Evolutionary conservation across 2,113 vertebrate genomes (phyloP), one percentile per base, ranked within the genome.

Genomic region (Xiphophorus couchianus): DNA sequence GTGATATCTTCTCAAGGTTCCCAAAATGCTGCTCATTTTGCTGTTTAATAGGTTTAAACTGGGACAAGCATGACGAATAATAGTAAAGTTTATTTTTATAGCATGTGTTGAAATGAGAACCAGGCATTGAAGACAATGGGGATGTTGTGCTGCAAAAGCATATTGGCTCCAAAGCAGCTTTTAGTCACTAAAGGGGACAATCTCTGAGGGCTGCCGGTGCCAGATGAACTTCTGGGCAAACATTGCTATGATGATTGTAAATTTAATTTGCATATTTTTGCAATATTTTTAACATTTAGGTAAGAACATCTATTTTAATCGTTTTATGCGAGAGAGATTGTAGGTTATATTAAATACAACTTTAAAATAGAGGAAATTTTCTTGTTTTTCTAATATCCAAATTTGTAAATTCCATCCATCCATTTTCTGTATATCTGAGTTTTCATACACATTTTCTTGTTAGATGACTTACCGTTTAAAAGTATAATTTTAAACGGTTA

Each of bases 121-220:
- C 89, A 85, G 86, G 30, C 48, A 0, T 77, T 33, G 3, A 71
- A 74, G 80, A 90, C 88, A 87, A 86, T 86, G 27, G 66, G 17
- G 29, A 74, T 67, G 74, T 86, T 90, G 87, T 89, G 37, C 25
- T 44, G 37, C 61, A 44, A 63, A 71, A 51, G 69, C 62, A 65
- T 69, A 37, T 31, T 84, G 73, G 63, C 66, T 63, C 28, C 0
- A 80, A 72, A 70, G 33, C 22, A 76, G 70, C 61, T 48, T 73
- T 81, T 80, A 74, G 72, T 83, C 66, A 77, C 69, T 30, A 60
- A 68, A 79, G 66, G 48, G 64, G 27, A 70, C 77, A 0, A 19
- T 80, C 63, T 77, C 39, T 63, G 51, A 66, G 3, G 70, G 7
- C 17, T 60, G 25, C 27, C 9, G 61, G 37, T 71, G 69, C 69